These are phyloP conservation scores for Colossoma macropomum DNA, from an alignment of 2,113 vertebrate genomes.

Conservation along the genomic window DNA sequence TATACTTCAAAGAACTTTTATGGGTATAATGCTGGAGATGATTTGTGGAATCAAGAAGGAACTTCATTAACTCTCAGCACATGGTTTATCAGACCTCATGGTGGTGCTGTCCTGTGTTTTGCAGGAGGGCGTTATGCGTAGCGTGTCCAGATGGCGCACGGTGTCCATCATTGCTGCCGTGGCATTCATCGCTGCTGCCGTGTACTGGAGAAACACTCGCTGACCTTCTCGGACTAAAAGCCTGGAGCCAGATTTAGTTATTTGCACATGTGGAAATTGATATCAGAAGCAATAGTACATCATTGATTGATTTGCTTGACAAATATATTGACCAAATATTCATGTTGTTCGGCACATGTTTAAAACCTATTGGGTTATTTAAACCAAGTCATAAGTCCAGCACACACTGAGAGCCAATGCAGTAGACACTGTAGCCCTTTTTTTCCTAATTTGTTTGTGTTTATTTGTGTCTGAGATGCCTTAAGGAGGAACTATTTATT, in stretches of 20 bases:
- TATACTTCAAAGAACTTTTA: no score
- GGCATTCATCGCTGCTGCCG: slow-evolving; percentile 63
- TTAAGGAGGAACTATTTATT: slow-evolving; percentile 41
- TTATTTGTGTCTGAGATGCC: slow-evolving; percentile 20
- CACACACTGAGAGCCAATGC: not conserved
- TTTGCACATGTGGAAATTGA: slow-evolving; percentile 12
- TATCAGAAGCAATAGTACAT: slow-evolving; percentile 33
- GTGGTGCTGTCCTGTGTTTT: slow-evolving; percentile 30
- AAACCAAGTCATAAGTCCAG: not conserved
- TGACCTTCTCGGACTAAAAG: slow-evolving; percentile 43
- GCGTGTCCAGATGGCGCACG: slow-evolving; percentile 70
- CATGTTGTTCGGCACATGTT: not conserved
- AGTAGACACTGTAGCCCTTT: slow-evolving; percentile 4
- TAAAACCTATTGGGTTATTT: not conserved
- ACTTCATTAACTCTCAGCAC: not conserved
- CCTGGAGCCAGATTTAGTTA: not conserved
- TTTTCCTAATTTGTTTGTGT: slow-evolving; percentile 5
- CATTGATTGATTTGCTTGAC: not conserved
- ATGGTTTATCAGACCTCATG: not conserved
- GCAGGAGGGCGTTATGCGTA: slow-evolving; percentile 69
- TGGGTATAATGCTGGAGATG: not conserved
- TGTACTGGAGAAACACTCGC: slow-evolving; percentile 73
- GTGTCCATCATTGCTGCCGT: slow-evolving; percentile 69
- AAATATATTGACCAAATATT: slow-evolving; percentile 9
- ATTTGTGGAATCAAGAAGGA: no score